phyloP scores from a whole-genome alignment of 2,797 vertebrate species.

The Sebastes hubbsi region DNA sequence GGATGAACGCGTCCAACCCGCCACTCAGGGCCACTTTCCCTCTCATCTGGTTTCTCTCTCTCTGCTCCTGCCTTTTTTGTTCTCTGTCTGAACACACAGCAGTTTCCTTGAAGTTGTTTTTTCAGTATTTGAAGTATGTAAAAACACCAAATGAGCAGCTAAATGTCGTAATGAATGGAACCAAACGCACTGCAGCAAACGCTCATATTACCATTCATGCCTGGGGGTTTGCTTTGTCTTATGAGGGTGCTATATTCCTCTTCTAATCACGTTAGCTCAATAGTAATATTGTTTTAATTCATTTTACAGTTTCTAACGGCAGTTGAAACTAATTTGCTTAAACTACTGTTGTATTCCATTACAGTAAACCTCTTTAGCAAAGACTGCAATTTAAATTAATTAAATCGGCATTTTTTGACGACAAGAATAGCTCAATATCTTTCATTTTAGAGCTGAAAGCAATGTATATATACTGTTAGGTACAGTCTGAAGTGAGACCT shows the following conservation, averaged over 20 bases:
- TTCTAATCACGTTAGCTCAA: conserved; percentile 78
- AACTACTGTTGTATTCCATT: conserved; percentile 65
- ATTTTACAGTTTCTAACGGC: conserved; percentile 74
- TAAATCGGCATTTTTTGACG: conserved; percentile 25
- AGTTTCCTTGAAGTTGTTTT: conserved; percentile 32
- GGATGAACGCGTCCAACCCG: conserved; percentile 71
- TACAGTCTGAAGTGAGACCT: neutral
- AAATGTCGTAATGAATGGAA: conserved; percentile 38
- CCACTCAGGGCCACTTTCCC: conserved; percentile 62
- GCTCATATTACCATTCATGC: conserved; percentile 56
- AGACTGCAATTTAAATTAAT: conserved; percentile 64
- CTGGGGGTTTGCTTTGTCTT: conserved; percentile 59
- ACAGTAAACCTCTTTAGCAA: conserved; percentile 72
- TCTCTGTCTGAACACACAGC: conserved; percentile 8
- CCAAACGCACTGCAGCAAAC: conserved; percentile 31
- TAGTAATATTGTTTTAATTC: conserved; percentile 77
- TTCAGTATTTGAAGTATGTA: conserved; percentile 27
- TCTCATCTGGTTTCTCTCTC: conserved; percentile 20
- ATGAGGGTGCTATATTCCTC: conserved; percentile 70
- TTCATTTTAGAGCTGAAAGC: neutral
- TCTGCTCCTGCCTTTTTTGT: neutral
- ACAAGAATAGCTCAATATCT: conserved; percentile 5
- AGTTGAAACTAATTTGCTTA: conserved; percentile 73
- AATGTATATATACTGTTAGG: neutral
- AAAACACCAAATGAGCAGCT: conserved; percentile 37